phyloP scores from a whole-genome alignment of 2,888 invertebrate genomes.

The Sisyra terminalis region DNA sequence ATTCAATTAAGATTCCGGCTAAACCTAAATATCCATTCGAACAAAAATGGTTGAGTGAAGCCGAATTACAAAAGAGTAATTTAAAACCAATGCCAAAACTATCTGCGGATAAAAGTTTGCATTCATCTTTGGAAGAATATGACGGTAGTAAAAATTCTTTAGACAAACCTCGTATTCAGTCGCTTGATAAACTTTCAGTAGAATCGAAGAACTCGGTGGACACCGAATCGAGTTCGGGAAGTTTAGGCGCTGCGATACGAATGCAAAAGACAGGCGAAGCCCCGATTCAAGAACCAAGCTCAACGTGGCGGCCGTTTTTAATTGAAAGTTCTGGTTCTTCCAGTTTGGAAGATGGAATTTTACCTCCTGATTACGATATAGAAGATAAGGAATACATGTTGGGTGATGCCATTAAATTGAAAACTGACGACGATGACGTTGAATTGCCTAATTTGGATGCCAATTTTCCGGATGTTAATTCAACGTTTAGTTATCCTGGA shows the following conservation, averaged over 20 bases:
- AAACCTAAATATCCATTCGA: conserved; percentile 27
- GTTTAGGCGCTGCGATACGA: conserved; percentile 50
- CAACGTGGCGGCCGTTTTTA: conserved; percentile 70
- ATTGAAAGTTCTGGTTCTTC: conserved; percentile 75
- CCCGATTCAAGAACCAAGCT: conserved; percentile 46
- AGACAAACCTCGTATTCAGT: conserved; percentile 22
- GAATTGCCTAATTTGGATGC: conserved; percentile 21
- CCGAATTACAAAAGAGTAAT: conserved; percentile 24
- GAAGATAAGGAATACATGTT: conserved; percentile 26
- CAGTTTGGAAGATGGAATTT: conserved; percentile 70
- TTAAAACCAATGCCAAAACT: conserved; percentile 25
- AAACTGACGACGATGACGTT: conserved; percentile 19
- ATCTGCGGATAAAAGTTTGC: conserved; percentile 24
- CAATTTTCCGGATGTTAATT: conserved; percentile 27
- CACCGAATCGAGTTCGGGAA: conserved; percentile 53
- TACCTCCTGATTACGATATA: conserved; percentile 53
- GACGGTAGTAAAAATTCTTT: conserved; percentile 17
- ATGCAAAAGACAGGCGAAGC: conserved; percentile 34
- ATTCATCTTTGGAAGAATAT: conserved; percentile 25
- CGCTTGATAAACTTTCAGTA: conserved; percentile 28
- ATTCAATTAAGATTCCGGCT: conserved; percentile 14
- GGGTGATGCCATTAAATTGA: conserved; percentile 16
- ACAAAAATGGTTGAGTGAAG: conserved; percentile 28
- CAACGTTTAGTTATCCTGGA: conserved; percentile 18
- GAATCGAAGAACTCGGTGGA: conserved; percentile 58